Percentiles rank a stretch among this genome's conserved stretches.
phyloP scores from a whole-genome alignment of 1,140 invertebrate species.

The Agraylea sexmaculata region DNA sequence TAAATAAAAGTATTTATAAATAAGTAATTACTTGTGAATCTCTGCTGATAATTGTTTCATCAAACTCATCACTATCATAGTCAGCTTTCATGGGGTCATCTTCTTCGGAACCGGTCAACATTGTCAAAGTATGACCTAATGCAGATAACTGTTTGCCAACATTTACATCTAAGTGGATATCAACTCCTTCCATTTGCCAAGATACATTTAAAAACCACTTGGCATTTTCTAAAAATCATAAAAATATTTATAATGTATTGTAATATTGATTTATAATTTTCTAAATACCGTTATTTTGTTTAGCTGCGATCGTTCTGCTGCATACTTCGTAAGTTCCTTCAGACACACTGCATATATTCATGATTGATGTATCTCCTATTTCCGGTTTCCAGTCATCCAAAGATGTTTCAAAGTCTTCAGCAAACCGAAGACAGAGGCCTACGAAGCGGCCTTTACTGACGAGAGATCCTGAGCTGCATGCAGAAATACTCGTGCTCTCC shows the following conservation, averaged over 20 bases:
- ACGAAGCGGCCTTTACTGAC: constrained; percentile 70
- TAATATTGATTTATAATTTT: constrained; percentile 9
- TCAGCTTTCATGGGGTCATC: constrained; percentile 58
- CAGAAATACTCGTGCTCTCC: constrained; percentile 87
- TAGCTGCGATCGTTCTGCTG: constrained; percentile 75
- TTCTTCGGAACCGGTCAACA: constrained; percentile 77
- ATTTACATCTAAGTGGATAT: constrained; percentile 91
- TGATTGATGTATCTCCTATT: constrained; percentile 64
- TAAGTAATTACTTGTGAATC: constrained; percentile 31
- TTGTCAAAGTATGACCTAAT: constrained; percentile 88
- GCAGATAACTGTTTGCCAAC: constrained; percentile 92
- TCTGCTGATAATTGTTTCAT: constrained; percentile 52
- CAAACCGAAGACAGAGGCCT: constrained; percentile 85
- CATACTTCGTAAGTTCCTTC: constrained; percentile 97
- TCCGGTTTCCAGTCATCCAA: constrained; percentile 96
- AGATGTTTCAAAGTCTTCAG: constrained; percentile 92
- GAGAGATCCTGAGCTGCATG: constrained; percentile 70
- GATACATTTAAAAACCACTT: constrained; percentile 97
- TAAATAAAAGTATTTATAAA: constrained; percentile 8
- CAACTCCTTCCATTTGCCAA: constrained; percentile 99
- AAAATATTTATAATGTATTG: constrained; percentile 14
- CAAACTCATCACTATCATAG: constrained; percentile 68
- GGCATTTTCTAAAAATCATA: constrained; percentile 62
- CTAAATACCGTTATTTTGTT: constrained; percentile 46
- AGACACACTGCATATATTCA: constrained; percentile 95